These are phyloP conservation scores for Tolypeutes matacus DNA, from an alignment of 2,797 vertebrate genomes.

Conservation along the genomic window DNA sequence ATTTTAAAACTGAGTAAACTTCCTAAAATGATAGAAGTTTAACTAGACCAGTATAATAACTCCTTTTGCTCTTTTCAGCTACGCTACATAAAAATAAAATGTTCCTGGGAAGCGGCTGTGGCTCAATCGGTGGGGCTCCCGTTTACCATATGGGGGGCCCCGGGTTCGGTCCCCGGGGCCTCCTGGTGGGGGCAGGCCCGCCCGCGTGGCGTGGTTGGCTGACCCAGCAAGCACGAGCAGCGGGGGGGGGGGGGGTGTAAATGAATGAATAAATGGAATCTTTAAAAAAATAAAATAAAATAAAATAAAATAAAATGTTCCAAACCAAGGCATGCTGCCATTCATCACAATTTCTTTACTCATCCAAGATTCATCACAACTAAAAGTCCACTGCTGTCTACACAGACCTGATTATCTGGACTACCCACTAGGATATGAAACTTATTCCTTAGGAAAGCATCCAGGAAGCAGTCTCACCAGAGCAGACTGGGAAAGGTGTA, in stretches of 20 bases:
- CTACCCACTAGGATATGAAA: not conserved
- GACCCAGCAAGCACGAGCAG: too few relatives aligned
- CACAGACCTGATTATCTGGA: not conserved
- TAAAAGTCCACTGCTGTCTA: not conserved
- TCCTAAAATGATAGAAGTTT: not conserved
- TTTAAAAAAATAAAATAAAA: too few relatives aligned
- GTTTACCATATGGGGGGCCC: too few relatives aligned
- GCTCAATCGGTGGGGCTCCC: too few relatives aligned
- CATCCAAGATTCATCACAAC: not conserved
- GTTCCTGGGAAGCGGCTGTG: too few relatives aligned
- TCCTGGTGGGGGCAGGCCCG: too few relatives aligned
- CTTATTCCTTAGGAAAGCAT: not conserved
- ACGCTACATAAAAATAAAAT: not conserved
- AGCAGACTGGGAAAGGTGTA: not conserved
- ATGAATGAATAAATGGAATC: too few relatives aligned
- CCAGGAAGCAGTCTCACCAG: not conserved
- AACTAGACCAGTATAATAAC: not conserved
- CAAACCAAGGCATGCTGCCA: not conserved
- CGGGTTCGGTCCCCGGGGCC: too few relatives aligned
- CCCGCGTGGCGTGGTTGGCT: too few relatives aligned
- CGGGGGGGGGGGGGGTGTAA: too few relatives aligned
- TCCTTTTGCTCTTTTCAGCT: not conserved
- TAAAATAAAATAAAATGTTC: not conserved
- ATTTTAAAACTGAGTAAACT: slow-evolving; percentile 18
- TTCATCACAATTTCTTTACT: not conserved